Evolutionary conservation across 1,140 invertebrate species (phyloP), one percentile per base, ranked within the genome.

Genomic region (Cyclina sinensis): DNA sequence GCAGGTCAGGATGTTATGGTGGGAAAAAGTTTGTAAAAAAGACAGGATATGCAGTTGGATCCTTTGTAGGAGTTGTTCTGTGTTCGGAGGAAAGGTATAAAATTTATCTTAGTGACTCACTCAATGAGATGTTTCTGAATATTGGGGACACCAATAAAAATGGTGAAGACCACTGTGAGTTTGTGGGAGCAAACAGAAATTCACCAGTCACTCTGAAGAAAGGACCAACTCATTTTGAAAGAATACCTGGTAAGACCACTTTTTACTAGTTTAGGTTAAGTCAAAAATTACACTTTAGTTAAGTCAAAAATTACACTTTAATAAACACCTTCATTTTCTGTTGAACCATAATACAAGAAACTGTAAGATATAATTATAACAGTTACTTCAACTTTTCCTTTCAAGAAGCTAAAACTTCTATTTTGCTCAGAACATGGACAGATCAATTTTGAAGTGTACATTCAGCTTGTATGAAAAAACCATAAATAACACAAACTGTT

Each of bases 121-220:
- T 94, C 51, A 62, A 86, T 18, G 91, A 89, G 18, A 90, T 81
- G 24, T 95, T 94, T 89, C 68, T 92, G 51, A 93, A 94, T 85
- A 91, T 95, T 70, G 94, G 91, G 16, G 94, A 95, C 73, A 90
- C 65, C 18, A 74, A 51, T 4, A 92, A 93, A 24, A 51, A 90
- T 82, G 94, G 94, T 16, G 90, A 95, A 35, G 94, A 95, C 46
- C 94, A 95, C 76, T 95, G 94, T 91, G 92, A 95, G 73, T 95
- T 94, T 92, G 93, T 95, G 37, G 94, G 94, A 74, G 92, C 83
- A 35, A 62, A 39, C 0, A n/a, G 18, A 57, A 80, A 79, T 21
- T 43, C 43, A 18, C 32, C 27, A 35, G 54, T 90, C 57, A 88
- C 70, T 21, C 68, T 92, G 39, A 51, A 51, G 73, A 78, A 78